Evolutionary conservation across 1,140 invertebrate genomes (phyloP).

Genomic region (Prorops nasuta): DNA sequence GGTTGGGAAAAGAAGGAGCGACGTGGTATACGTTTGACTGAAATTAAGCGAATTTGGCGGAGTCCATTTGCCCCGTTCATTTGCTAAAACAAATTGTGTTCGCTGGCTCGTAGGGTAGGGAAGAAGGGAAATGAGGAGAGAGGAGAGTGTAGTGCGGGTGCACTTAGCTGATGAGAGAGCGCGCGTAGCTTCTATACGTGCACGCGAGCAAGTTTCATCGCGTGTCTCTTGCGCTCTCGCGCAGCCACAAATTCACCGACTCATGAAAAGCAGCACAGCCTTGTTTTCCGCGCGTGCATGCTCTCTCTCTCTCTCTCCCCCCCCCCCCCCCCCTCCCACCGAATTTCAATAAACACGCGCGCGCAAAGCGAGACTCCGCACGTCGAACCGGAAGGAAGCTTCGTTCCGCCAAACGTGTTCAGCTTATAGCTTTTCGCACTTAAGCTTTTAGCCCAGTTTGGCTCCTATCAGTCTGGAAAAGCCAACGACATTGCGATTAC

Average conservation of each 20-base stretch:
- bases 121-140: no score
- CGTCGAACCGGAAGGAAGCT: no score
- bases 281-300: slow-evolving; percentile 25
- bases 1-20: background rate
- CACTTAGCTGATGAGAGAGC: slow-evolving; percentile 45
- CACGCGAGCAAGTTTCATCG: slow-evolving; percentile 46
- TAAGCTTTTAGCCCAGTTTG: no score
- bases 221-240: slow-evolving; percentile 29
- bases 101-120: no score
- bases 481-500: no score
- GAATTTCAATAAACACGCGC: slow-evolving; percentile 27
- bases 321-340: no score
- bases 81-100: slow-evolving; percentile 42
- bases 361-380: no score
- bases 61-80: slow-evolving; percentile 35
- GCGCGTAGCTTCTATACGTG: slow-evolving; percentile 22
- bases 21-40: slow-evolving; percentile 11
- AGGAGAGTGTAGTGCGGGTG: slow-evolving; percentile 31
- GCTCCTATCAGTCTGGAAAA: no score
- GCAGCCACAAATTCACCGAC: no score
- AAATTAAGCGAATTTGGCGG: slow-evolving; percentile 31
- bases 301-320: no score
- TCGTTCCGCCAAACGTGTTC: no score
- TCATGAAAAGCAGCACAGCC: slow-evolving; percentile 6
- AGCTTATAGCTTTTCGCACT: no score